Base-by-base conservation (phyloP, 2,888 invertebrate genomes). In the Acanthacorydalis orientalis region DNA sequence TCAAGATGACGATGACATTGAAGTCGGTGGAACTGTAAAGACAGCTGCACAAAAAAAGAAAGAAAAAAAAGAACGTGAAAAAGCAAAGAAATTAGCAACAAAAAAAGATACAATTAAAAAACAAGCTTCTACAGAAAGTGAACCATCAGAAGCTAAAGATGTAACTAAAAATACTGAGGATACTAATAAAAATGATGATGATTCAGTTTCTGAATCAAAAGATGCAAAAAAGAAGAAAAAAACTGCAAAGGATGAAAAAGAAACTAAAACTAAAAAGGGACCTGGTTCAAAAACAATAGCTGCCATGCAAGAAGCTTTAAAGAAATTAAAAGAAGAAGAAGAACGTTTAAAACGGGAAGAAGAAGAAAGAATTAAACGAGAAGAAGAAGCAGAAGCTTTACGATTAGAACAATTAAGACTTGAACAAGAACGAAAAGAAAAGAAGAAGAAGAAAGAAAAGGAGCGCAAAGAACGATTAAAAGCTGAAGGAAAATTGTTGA, bases 401-500 rank as follows among this genome's bases (percentile, higher is more conserved):
- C 75, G 86, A 49, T 65, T 83, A 51, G 88, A 91, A 68, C 80
- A 80, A 53, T 65, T 82, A 41, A 68, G 83, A 49, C 65, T 87
- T 52, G 95, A 95, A 62, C 83, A 88, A 57, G 95, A 96, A 62
- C 73, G 76, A 52, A 92, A 86, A 60, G 89, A 88, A 54, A 80
- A 77, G 60, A 90, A 84, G 63, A 96, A 91, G 62, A 83, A 84
- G 58, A 89, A 89, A 60, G 90, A 93, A 67, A 91, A 90, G 60
- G 93, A 93, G 60, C 76, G 87, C 44, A 91, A 89, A 64, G 91
- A 91, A 58, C 75, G 90, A 59, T 72, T 92, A 55, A 96, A 96
- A 65, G 89, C 88, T n/a, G 96, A 96, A 68, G 97, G 97, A 2
- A 96, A 92, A 67, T 71, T 92, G 33, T 67, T 96, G 49, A 93